Base-by-base conservation (phyloP, 2,113 vertebrate species). In the Lepus americanus region DNA sequence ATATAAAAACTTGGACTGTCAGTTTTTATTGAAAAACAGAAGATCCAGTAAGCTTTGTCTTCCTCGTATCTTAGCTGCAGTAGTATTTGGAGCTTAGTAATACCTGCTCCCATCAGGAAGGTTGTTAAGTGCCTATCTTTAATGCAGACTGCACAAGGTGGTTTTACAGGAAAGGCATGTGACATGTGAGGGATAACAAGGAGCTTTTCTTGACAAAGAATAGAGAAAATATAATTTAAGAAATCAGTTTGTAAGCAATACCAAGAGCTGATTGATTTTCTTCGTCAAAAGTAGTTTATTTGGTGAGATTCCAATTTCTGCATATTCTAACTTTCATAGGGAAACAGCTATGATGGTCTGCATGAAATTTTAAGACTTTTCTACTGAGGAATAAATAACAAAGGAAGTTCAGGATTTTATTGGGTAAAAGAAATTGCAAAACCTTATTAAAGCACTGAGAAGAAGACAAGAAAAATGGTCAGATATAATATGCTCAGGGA, bases 341-440 rank as follows among this genome's bases (percentile, higher is more conserved):
- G 33, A 93, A 94, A 85, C 53, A 66, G 78, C 81, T 53, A 9
- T 83, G 64, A 73, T 31, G 6, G 3, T 67, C 74, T 74, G 25
- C 39, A 87, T 88, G 84, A 84, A 95, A 92, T 84, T 69, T 95
- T 96, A 84, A 80, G 79, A 83, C 20, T 0, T 66, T 79, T 86
- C 27, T 89, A 67, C 22, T 6, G 29, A 93, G 73, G 36, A 93
- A 94, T 90, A 88, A 93, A 92, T 87, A 89, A 72, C 69, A 70
- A 85, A 92, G 39, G 13, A 85, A 83, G 22, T 70, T 0, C 23
- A 83, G 67, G 39, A 69, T 69, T 31, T 96, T 69, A 36, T 88
- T 88, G 61, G 80, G 27, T 1, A 36, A 74, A 92, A 74, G 55
- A 82, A 73, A 63, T 63, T 64, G 8, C 27, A 80, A 90, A 95